Base-by-base conservation (phyloP, 2,888 invertebrate species). In the Tenthredo scrophulariae region DNA sequence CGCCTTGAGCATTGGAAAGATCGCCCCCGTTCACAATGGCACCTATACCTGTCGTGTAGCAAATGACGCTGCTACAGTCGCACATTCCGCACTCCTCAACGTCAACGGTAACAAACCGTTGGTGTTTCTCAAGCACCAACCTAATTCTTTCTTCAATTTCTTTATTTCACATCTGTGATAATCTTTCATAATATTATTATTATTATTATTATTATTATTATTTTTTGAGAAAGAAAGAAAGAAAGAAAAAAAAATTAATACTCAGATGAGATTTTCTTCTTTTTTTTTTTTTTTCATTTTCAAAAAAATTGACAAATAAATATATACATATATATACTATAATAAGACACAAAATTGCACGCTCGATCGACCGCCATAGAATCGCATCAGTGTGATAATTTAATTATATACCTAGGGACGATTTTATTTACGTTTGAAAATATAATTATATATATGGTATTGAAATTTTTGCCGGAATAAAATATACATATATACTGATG, bases 31-130 rank as follows among this genome's bases (percentile, higher is more conserved):
- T 89, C 95, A 95, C 92, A 94, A 94, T 90, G 95, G 96, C 94
- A 95, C 94, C 87, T 95, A 95, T 91, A 94, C 94, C 91, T 95
- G 95, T 92, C 94, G 94, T 90, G 95, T 94, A 91, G 93, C 94
- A 93, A 95, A 95, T 92, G 94, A 94, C 92, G 95, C 95, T 90
- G 95, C 94, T 89, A 94, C 94, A 91, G 94, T 94, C 92, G 94
- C 94, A 92, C 94, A 95, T 93, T 94, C 95, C 91, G 94, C 95
- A 93, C 94, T 94, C 92, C 94, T 95, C 91, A 94, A 94, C 93
- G 95, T 95, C 92, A 95, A 95, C 94, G 95, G 95, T 95, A 94
- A 93, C 92, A 89, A 91, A 90, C 89, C 90, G 91, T 91, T 91
- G 91, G 90, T 91, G 90, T 89, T 87, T 86, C 86, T 86, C 86